Percentiles rank a stretch among this genome's conserved stretches.
phyloP scores from a whole-genome alignment of 2,797 vertebrate genomes.

The Phoebastria nigripes region DNA sequence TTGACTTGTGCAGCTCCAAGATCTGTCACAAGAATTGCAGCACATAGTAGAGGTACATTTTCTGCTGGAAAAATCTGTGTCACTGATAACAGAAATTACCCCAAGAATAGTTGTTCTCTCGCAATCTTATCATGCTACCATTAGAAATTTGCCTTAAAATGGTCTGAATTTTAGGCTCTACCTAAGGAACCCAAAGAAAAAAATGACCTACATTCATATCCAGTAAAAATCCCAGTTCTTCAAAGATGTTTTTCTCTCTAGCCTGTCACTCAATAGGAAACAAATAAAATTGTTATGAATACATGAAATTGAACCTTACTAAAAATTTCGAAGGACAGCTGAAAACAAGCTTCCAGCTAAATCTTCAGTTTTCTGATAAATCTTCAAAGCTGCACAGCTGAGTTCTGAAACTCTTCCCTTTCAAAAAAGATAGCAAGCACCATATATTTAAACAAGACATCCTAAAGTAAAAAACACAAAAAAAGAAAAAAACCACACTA shows the following conservation, averaged over 20 bases:
- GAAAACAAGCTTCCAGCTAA: neutral
- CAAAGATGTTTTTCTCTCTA: neutral
- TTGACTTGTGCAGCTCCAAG: neutral
- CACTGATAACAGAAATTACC: neutral
- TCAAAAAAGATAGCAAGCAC: neutral
- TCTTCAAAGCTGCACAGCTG: neutral
- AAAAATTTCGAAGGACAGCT: neutral
- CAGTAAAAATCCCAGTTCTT: neutral
- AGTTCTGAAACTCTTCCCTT: neutral
- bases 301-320: neutral
- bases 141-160: neutral
- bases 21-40: neutral
- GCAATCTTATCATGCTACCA: neutral
- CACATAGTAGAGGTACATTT: neutral
- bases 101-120: neutral
- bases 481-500: rapidly evolving
- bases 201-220: neutral
- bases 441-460: neutral
- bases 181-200: neutral
- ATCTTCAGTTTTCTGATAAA: neutral
- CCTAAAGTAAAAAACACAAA: neutral
- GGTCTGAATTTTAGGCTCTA: neutral
- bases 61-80: neutral
- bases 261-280: neutral
- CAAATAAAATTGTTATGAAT: conserved; percentile 5